Percentiles rank a stretch among this genome's conserved stretches.
Conservation (phyloP, 2,888 invertebrate genomes). For the Cyclophora punctaria region DNA sequence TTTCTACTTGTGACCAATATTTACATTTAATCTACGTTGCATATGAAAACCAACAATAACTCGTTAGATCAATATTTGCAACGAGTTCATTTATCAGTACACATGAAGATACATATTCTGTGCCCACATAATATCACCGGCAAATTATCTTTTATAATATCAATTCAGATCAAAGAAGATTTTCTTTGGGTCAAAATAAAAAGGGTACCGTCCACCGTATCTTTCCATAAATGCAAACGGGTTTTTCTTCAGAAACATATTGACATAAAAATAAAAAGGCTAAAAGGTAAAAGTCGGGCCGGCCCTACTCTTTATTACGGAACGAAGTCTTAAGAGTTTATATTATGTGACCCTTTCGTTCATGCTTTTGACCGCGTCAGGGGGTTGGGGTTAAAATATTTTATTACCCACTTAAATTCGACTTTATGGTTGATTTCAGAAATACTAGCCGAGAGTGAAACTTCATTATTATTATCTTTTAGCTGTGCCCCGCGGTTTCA, state of each 20-base stretch:
- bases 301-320: slow-evolving; percentile 14
- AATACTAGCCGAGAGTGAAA: not conserved
- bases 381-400: slow-evolving; percentile 15
- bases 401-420: slow-evolving; percentile 10
- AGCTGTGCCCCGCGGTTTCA: no score
- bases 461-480: not conserved
- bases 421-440: not conserved
- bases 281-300: slow-evolving; percentile 14
- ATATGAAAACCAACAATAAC: no score
- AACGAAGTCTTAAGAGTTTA: slow-evolving; percentile 12
- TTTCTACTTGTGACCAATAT: no score
- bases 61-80: no score
- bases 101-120: no score
- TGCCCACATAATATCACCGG: no score
- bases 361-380: slow-evolving; percentile 14
- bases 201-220: not conserved
- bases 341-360: slow-evolving; percentile 17
- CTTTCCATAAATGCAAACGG: slow-evolving; percentile 14
- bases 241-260: slow-evolving; percentile 18
- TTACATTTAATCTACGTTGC: no score
- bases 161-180: no score
- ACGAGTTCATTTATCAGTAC: no score
- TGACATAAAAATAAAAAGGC: slow-evolving; percentile 22
- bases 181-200: no score
- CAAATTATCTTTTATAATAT: no score